Evolutionary conservation across 2,113 vertebrate species (phyloP), one percentile per base, ranked within the genome.

Genomic region (Pseudorasbora parva): DNA sequence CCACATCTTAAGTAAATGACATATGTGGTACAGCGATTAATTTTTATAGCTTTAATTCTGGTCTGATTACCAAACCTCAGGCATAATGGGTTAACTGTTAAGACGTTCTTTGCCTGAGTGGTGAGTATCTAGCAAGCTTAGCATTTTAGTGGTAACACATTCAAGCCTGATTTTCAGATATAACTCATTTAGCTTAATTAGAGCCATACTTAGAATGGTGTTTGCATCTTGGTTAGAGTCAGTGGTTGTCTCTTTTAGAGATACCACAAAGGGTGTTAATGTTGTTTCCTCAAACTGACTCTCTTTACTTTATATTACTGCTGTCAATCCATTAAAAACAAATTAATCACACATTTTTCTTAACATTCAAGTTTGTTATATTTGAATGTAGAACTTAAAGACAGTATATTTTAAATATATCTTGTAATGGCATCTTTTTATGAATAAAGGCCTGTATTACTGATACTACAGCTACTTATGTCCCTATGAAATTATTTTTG

Each of bases 141-240:
- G 57, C 62, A 75, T 69, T 87, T 81, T 23, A 64, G 77, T 15
- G 60, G 71, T 78, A 74, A 83, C 25, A 19, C 62, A 74, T 83
- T 47, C 37, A 37, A 69, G 82, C 5, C 41, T 54, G 83, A 85
- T 30, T 30, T 85, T 81, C 86, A 88, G 83, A 84, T 37, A 84
- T 64, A 73, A 87, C 72, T 88, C 62, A 45, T 54, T 91, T 88
- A 86, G 86, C 81, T 90, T 90, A 91, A 92, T 91, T 90, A 90
- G 87, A 83, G 11, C 33, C 56, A 23, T 59, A n/a, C 51, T 17
- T 2, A 49, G 74, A 66, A 78, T 49, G 41, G 30, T 57, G 43
- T 69, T 83, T 56, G 56, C 23, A 19, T 75, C 49, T 66, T 45
- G 12, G 45, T 49, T 59, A 10, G 66, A 27, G 12, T 83, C 12